Evolutionary conservation across 2,113 vertebrate species (phyloP).

Genomic region (Scomber colias): DNA sequence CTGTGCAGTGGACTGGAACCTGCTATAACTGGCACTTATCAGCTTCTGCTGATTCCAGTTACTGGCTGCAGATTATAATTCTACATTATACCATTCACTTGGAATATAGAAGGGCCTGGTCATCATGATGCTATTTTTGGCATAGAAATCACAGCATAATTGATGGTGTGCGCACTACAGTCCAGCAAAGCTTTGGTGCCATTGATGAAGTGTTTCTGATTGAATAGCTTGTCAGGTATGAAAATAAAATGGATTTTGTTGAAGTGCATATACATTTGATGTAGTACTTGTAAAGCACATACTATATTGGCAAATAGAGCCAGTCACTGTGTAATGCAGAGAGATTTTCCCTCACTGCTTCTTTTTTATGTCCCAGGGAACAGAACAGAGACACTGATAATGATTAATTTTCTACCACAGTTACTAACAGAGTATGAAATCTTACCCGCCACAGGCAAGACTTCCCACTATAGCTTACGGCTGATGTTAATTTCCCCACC

Average conservation of each 20-base stretch:
- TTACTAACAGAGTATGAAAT: slow-evolving; percentile 37
- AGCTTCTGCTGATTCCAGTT: slow-evolving; percentile 39
- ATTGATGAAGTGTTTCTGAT: slow-evolving; percentile 10
- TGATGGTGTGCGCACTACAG: slow-evolving; percentile 12
- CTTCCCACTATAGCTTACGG: slow-evolving; percentile 9
- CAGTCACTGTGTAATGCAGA: not conserved
- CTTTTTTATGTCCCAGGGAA: slow-evolving; percentile 6
- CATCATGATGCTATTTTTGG: slow-evolving; percentile 44
- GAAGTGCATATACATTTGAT: not conserved
- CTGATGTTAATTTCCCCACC: slow-evolving; percentile 51
- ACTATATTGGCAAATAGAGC: not conserved
- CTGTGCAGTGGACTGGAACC: slow-evolving; percentile 53
- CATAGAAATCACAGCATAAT: slow-evolving; percentile 42
- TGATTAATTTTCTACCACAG: slow-evolving; percentile 47
- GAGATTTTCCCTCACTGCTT: not conserved
- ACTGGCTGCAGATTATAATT: slow-evolving; percentile 49
- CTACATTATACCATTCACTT: slow-evolving; percentile 49
- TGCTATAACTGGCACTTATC: slow-evolving; percentile 60
- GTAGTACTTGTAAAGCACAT: not conserved
- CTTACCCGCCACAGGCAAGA: slow-evolving; percentile 48
- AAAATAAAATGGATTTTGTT: slow-evolving; percentile 5
- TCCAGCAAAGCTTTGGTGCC: slow-evolving; percentile 16
- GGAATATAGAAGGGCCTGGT: slow-evolving; percentile 21
- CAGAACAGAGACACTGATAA: slow-evolving; percentile 37
- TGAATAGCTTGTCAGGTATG: slow-evolving; percentile 3